These are phyloP conservation scores for Rhodophaea formosa DNA, from an alignment of 2,888 invertebrate genomes.

Conservation along the genomic window DNA sequence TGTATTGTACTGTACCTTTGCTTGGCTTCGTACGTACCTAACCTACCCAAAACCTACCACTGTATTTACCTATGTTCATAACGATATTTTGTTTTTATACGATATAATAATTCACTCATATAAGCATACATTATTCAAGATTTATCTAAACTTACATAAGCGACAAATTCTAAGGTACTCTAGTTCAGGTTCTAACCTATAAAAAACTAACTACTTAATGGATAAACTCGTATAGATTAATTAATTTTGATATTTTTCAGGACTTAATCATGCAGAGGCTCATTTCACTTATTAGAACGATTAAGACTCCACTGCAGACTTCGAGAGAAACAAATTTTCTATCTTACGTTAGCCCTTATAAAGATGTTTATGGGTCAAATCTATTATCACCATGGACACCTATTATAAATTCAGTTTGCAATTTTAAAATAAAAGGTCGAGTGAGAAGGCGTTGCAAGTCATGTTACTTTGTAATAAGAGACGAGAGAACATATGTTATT, in stretches of 20 bases:
- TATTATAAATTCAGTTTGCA: constrained; percentile 48
- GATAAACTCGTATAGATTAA: neutral
- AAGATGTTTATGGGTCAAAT: constrained; percentile 29
- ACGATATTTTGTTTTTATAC: no score
- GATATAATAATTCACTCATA: no score
- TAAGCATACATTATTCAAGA: no score
- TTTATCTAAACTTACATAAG: no score
- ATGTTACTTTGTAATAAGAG: constrained; percentile 86
- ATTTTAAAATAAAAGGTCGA: constrained; percentile 86
- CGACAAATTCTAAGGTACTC: no score
- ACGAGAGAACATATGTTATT: constrained; percentile 85
- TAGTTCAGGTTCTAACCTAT: neutral
- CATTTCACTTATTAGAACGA: neutral
- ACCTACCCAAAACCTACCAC: no score
- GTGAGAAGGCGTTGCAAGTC: constrained; percentile 88
- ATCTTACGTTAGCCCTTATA: neutral
- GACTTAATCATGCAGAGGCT: constrained; percentile 9
- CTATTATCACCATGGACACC: constrained; percentile 49
- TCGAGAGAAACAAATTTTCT: neutral
- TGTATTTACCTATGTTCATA: no score
- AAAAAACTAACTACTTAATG: neutral
- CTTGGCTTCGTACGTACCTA: no score
- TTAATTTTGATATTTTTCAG: constrained; percentile 3
- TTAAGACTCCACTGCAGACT: neutral
- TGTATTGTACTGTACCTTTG: no score